Conservation (phyloP, 2,113 vertebrate species). For the Corvus moneduloides region DNA sequence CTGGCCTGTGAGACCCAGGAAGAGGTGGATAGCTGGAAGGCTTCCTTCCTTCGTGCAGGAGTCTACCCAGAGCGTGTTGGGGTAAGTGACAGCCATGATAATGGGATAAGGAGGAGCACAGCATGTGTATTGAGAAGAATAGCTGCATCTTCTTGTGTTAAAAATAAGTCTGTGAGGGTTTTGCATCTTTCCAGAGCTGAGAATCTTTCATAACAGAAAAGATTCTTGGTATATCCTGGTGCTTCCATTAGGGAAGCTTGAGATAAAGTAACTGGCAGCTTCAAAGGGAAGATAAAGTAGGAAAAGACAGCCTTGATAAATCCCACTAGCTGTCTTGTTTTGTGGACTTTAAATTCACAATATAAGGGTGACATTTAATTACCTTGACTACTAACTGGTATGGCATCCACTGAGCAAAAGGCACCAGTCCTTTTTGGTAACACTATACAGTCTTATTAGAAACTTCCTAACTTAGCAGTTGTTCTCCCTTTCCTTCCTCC, state of each 20-base stretch:
- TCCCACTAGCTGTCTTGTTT: neutral
- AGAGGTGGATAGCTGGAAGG: constrained; percentile 97
- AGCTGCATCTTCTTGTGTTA: neutral
- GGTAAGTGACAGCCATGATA: constrained; percentile 66
- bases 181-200: neutral
- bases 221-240: neutral
- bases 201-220: neutral
- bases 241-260: neutral
- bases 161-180: neutral
- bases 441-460: neutral
- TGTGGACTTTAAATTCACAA: neutral
- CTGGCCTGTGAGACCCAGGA: constrained; percentile 99
- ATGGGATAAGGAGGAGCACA: neutral
- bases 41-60: constrained; percentile 94
- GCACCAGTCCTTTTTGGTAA: neutral
- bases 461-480: neutral
- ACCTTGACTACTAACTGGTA: neutral
- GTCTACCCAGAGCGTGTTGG: constrained; percentile 94
- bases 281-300: neutral
- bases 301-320: neutral
- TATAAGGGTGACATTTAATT: neutral
- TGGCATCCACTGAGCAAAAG: neutral
- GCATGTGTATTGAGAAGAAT: neutral
- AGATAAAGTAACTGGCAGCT: neutral
- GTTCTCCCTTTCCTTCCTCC: neutral